These are phyloP conservation scores for Diploptera punctata DNA, from an alignment of 2,888 invertebrate species.

Conservation along the genomic window DNA sequence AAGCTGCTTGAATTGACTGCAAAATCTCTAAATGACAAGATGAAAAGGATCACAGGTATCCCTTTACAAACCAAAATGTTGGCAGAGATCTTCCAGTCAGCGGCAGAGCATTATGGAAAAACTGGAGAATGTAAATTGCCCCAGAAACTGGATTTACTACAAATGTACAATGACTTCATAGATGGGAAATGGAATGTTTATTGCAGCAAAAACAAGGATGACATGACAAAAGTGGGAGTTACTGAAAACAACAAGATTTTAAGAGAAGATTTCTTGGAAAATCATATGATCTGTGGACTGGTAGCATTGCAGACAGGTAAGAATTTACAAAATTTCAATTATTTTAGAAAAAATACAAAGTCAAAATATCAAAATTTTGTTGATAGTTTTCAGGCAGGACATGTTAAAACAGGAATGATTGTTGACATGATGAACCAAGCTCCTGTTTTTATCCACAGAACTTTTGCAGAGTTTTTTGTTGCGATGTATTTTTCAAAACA, in stretches of 20 bases:
- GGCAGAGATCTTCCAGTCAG: not conserved
- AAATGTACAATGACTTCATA: not conserved
- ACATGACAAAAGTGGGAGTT: not conserved
- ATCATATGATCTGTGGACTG: not conserved
- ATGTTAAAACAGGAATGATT: not conserved
- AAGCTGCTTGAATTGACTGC: not conserved
- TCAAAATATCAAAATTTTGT: not conserved
- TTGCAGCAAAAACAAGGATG: not conserved
- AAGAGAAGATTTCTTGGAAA: not conserved
- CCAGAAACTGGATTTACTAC: not conserved
- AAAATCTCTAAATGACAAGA: not conserved
- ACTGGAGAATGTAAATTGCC: not conserved
- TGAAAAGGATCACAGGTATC: not conserved
- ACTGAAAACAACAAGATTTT: not conserved
- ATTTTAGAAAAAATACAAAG: not conserved
- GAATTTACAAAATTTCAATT: not conserved
- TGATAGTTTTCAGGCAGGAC: not conserved
- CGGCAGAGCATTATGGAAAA: not conserved
- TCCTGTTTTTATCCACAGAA: not conserved
- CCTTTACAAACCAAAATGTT: constrained; percentile 11
- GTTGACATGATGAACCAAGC: not conserved
- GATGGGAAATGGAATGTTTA: not conserved
- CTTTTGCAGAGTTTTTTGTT: not conserved
- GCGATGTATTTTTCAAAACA: not conserved
- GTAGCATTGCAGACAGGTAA: not conserved